Percentiles rank a stretch among this genome's conserved stretches.
Evolutionary conservation across 2,113 vertebrate species (phyloP).

Genomic region (Notechis scutatus): DNA sequence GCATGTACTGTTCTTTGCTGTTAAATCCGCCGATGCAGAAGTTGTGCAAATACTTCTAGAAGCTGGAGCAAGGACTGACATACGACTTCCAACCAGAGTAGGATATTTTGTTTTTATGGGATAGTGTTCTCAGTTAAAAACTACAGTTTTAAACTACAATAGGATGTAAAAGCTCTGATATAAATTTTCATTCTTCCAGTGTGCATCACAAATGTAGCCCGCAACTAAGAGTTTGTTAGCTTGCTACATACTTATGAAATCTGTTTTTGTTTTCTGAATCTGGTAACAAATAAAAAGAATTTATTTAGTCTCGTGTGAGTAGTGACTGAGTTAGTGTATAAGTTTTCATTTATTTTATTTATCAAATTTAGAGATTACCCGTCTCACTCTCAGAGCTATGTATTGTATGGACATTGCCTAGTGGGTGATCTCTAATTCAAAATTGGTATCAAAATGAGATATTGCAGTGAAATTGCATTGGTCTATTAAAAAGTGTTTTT

Average conservation of each 20-base stretch:
- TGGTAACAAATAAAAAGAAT: not conserved
- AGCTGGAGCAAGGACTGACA: constrained; percentile 73
- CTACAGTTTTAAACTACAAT: not conserved
- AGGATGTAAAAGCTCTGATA: not conserved
- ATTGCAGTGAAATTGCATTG: not conserved
- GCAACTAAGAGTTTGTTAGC: not conserved
- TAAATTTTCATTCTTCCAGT: not conserved
- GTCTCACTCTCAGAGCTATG: not conserved
- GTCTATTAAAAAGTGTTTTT: not conserved
- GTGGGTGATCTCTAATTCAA: not conserved
- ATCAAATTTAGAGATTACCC: not conserved
- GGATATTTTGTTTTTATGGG: constrained; percentile 5
- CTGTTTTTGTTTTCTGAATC: not conserved
- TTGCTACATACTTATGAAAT: not conserved
- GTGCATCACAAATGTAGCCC: not conserved
- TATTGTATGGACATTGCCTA: not conserved
- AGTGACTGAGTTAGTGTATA: not conserved
- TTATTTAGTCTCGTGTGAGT: not conserved
- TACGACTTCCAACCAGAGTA: constrained; percentile 72
- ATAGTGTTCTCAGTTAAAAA: not conserved
- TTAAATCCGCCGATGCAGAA: constrained; percentile 74
- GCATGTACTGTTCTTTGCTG: constrained; percentile 77
- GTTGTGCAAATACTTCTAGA: constrained; percentile 75
- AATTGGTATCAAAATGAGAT: constrained; percentile 5
- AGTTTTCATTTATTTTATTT: not conserved